These are phyloP conservation scores for Hydrolagus colliei DNA, from an alignment of 2,797 vertebrate species.

Conservation along the genomic window DNA sequence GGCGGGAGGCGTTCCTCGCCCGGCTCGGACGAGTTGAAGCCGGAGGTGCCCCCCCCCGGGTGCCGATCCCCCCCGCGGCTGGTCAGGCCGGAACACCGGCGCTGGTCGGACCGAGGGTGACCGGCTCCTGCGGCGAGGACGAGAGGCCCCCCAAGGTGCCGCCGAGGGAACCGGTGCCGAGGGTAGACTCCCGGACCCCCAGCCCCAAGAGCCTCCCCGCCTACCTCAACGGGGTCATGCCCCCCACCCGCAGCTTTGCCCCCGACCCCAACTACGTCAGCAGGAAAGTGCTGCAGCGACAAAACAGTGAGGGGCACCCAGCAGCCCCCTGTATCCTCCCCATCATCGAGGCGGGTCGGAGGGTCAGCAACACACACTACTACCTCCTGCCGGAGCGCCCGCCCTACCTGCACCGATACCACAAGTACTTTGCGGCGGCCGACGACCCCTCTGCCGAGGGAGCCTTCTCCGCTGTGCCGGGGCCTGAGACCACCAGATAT, in stretches of 20 bases:
- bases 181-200: conserved; percentile 73
- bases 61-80: conserved; percentile 78
- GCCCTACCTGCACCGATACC: conserved; percentile 62
- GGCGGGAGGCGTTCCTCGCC: conserved; percentile 56
- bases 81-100: conserved; percentile 71
- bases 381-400: conserved; percentile 82
- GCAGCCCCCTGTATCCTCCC: conserved; percentile 82
- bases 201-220: conserved; percentile 87
- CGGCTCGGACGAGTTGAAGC: conserved; percentile 68
- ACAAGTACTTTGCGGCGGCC: background rate
- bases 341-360: conserved; percentile 80
- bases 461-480: too few relatives aligned
- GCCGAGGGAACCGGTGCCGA: conserved; percentile 76
- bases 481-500: background rate
- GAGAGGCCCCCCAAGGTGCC: conserved; percentile 87
- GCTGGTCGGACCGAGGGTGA: conserved; percentile 92
- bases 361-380: conserved; percentile 87
- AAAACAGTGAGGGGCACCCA: conserved; percentile 74
- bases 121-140: conserved; percentile 78
- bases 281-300: conserved; percentile 76
- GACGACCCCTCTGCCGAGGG: background rate
- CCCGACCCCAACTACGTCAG: conserved; percentile 92
- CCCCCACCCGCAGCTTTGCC: conserved; percentile 92
- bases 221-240: conserved; percentile 91
- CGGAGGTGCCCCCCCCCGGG: conserved; percentile 76